Conservation (phyloP, 2,797 vertebrate genomes). For the Parambassis ranga region DNA sequence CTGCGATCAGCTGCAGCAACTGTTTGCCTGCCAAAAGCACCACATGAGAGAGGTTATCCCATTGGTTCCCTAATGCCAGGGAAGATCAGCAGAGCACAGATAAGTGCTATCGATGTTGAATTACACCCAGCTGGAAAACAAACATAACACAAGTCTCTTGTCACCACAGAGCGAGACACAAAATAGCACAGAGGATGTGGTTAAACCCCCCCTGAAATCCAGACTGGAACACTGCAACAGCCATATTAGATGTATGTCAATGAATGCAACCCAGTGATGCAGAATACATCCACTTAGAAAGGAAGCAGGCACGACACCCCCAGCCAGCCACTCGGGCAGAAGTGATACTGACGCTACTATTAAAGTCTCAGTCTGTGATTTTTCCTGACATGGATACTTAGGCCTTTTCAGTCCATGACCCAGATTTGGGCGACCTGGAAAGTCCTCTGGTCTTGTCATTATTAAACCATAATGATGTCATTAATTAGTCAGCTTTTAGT, state of each 20-base stretch:
- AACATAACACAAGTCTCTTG: slow-evolving; percentile 23
- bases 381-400: slow-evolving; percentile 42
- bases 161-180: background rate
- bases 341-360: slow-evolving; percentile 44
- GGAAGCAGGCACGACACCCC: slow-evolving; percentile 33
- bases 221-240: slow-evolving; percentile 21
- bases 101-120: slow-evolving; percentile 57
- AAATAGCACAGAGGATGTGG: slow-evolving; percentile 7
- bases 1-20: slow-evolving; percentile 5
- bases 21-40: slow-evolving; percentile 22
- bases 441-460: background rate
- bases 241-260: slow-evolving; percentile 36
- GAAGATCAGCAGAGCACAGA: slow-evolving; percentile 48
- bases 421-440: slow-evolving; percentile 36
- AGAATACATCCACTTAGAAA: slow-evolving; percentile 52
- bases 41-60: slow-evolving; percentile 36
- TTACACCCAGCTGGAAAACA: slow-evolving; percentile 59
- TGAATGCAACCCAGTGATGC: slow-evolving; percentile 28
- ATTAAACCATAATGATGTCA: background rate
- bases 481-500: background rate
- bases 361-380: slow-evolving; percentile 27
- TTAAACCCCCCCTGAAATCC: slow-evolving; percentile 45
- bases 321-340: slow-evolving; percentile 24
- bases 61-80: slow-evolving; percentile 11
- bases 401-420: slow-evolving; percentile 39